Evolutionary conservation across 2,797 vertebrate genomes (phyloP), one percentile per base, ranked within the genome.

Genomic region (Sebastes taczanowskii): DNA sequence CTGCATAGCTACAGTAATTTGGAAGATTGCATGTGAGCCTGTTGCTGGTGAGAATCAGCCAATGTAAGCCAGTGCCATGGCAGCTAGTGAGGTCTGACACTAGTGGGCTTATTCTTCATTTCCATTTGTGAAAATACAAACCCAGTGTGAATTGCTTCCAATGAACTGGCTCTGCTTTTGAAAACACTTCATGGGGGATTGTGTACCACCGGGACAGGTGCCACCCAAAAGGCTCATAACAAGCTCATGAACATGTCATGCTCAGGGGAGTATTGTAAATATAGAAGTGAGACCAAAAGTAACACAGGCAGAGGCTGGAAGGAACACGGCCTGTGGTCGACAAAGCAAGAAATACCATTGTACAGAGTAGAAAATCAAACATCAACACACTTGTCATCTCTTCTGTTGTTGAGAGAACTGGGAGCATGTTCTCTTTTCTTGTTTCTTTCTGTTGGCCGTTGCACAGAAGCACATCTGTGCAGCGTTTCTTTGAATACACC

Each of bases 211-310:
- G 16, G 52, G 63, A 85, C 59, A 78, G 71, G 73, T 77, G 83
- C 35, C 74, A 55, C 25, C 67, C 46, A 74, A 79, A 56, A 49
- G 61, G 35, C 20, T 58, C 46, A 53, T 52, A 62, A 71, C 49
- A 68, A 82, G 74, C 61, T 71, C 56, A 61, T 84, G 58, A 83
- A 80, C 35, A 76, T 78, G 66, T 67, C 13, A 80, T 53, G 29
- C 22, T 49, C n/a, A 63, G 20, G 18, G 25, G 49, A 46, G 13
- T 42, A 22, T 67, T 6, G 32, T 61, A 68, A 72, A 75, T 35
- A 62, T 14, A n/a, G 55, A 22, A 32, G 29, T 58, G 27, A 74
- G 72, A 76, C 55, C 32, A 23, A 58, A 74, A 59, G 63, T 14
- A 74, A 62, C 18, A 60, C 16, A 30, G 18, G 52, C 53, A 32